phyloP scores from a whole-genome alignment of 2,888 invertebrate genomes.

The Notocelia uddmanniana region DNA sequence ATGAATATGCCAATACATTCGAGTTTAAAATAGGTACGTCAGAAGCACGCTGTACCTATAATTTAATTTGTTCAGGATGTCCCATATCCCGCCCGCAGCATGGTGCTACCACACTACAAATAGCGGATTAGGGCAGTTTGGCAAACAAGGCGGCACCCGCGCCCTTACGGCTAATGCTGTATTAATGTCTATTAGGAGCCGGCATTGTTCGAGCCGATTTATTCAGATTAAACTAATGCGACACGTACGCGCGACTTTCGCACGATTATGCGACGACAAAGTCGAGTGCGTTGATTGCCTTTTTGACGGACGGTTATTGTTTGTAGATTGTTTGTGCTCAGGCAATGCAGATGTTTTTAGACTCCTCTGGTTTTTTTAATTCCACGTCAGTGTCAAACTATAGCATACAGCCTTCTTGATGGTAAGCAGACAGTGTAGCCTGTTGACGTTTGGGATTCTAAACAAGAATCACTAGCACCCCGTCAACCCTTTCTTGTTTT shows the following conservation, averaged over 20 bases:
- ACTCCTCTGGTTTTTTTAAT: too few species aligned
- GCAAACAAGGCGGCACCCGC: slow-evolving; percentile 84
- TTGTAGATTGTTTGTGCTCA: slow-evolving; percentile 11
- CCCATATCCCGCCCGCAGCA: slow-evolving; percentile 40
- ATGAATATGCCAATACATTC: not conserved
- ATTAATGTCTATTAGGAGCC: slow-evolving; percentile 83
- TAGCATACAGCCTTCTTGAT: too few species aligned
- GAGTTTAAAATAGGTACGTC: not conserved
- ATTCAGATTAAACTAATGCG: slow-evolving; percentile 77
- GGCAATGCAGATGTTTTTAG: not conserved
- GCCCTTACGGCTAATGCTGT: slow-evolving; percentile 80
- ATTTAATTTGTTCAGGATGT: slow-evolving; percentile 1
- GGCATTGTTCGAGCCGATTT: slow-evolving; percentile 78
- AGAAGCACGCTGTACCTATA: not conserved
- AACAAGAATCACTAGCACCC: too few species aligned
- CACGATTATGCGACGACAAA: slow-evolving; percentile 62
- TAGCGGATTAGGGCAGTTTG: slow-evolving; percentile 86
- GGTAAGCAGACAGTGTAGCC: too few species aligned
- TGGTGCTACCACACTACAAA: slow-evolving; percentile 72
- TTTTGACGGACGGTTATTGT: slow-evolving; percentile 40
- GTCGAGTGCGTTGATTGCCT: slow-evolving; percentile 53
- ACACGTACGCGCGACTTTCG: slow-evolving; percentile 71
- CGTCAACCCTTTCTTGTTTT: too few species aligned
- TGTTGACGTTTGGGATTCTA: too few species aligned
- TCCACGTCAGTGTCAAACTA: too few species aligned